Conservation (phyloP, 2,888 invertebrate genomes). For the Agrochola macilenta region DNA sequence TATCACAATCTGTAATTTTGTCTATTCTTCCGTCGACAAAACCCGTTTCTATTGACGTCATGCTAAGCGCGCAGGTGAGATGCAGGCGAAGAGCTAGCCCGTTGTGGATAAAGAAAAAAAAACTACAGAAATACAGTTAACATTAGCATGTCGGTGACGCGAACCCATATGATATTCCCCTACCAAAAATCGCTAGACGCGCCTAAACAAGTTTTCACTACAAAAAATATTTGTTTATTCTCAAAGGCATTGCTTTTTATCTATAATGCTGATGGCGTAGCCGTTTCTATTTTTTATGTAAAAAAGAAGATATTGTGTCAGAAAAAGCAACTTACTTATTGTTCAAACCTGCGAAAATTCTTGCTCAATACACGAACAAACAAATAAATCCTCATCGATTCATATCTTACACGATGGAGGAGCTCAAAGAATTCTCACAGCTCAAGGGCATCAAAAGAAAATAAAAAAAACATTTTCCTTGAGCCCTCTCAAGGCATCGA, state of each 20-base stretch:
- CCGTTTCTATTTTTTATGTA: neutral
- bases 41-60: too few species aligned
- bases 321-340: constrained; percentile 2
- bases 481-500: constrained; percentile 29
- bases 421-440: constrained; percentile 34
- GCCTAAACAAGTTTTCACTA: neutral
- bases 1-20: too few species aligned
- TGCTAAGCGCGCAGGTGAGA: too few species aligned
- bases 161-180: neutral
- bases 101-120: too few species aligned
- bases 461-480: constrained; percentile 32
- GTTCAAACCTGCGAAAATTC: constrained; percentile 17
- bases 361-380: constrained; percentile 13
- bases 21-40: too few species aligned
- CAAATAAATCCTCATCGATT: constrained; percentile 25
- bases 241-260: neutral
- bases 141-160: neutral
- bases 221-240: neutral
- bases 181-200: neutral
- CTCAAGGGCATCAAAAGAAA: constrained; percentile 26
- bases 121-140: neutral
- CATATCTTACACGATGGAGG: constrained; percentile 15
- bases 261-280: neutral
- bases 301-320: neutral
- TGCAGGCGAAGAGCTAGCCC: too few species aligned